Evolutionary conservation across 92 coral and sea anemone species (phyloP), one percentile per base, ranked within the genome.

Genomic region (Porites rus): DNA sequence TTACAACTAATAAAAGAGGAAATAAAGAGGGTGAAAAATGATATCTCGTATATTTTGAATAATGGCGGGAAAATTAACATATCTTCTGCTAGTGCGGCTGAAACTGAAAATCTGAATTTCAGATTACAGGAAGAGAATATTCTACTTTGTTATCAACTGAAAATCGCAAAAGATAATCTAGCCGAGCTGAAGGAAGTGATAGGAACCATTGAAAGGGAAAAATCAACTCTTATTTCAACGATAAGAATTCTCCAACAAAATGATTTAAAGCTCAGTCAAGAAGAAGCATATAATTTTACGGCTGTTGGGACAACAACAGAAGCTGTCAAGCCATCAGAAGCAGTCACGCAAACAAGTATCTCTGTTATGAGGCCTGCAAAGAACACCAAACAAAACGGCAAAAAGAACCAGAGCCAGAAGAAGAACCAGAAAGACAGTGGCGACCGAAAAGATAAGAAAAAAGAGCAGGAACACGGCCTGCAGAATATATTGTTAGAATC

Each of bases 141-240:
- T 46, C 80, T 54, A 25, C 88, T 84, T 72, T 79, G 43, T 8
- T 8, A 63, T 73, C 88, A 74, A 74, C 62, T 84, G 73, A 84
- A 84, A n/a, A 38, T 69, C 12, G 54, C 54, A 53, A 72, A 69
- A 3, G 78, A 82, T 21, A 72, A 56, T 69, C 43, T 82, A 72
- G 9, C 87, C 19, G 69, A 82, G 79, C 38, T 82, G 79, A 82
- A 82, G 79, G 79, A 56, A 72, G 68, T 54, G 17, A 72, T 72
- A 20, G 24, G 19, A 70, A 83, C 69, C 11, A 78, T 83, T 54
- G 87, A 83, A 83, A 54, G 56, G 20, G 87, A 83, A 83, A 83
- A 58, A 70, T 72, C 87, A 70, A 83, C 87, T 58, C 87, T 72
- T 13, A 72, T 72, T 58, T 83, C 79, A 83, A 83, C 73, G 59